Conservation (phyloP, 2,113 vertebrate genomes). For the Monarcha castaneiventris region DNA sequence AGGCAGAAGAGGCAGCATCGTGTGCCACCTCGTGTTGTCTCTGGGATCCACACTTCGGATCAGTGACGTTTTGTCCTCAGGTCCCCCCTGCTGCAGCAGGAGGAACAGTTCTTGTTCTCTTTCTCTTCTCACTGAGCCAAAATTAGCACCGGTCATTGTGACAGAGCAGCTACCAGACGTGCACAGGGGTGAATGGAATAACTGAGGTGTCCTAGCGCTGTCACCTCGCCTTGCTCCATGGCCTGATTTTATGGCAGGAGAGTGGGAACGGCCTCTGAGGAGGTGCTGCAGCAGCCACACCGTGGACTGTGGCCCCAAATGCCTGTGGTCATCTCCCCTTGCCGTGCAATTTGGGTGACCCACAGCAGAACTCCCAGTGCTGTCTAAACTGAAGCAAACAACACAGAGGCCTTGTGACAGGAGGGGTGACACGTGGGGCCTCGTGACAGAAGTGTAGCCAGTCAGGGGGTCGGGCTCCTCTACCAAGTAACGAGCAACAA, state of each 20-base stretch:
- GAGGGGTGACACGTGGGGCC: neutral
- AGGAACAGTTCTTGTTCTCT: neutral
- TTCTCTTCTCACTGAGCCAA: neutral
- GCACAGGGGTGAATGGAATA: neutral
- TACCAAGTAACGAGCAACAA: neutral
- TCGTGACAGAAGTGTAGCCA: neutral
- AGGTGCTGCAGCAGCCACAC: neutral
- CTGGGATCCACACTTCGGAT: neutral
- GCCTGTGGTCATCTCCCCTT: accelerated
- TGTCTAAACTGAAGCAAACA: neutral
- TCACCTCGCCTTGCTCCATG: neutral
- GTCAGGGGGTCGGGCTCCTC: neutral
- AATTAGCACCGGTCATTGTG: neutral
- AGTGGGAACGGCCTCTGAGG: neutral
- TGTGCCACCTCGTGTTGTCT: constrained; percentile 46
- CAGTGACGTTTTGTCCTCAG: neutral
- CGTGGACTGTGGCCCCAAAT: neutral
- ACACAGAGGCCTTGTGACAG: neutral
- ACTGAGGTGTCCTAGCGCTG: neutral
- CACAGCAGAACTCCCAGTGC: neutral
- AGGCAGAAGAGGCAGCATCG: neutral
- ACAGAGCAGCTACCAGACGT: neutral
- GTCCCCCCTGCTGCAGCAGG: neutral
- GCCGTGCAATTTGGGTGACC: accelerated
- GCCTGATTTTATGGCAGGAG: neutral